Evolutionary conservation across 2,797 vertebrate genomes (phyloP).

Genomic region (Phaenicophaeus curvirostris): DNA sequence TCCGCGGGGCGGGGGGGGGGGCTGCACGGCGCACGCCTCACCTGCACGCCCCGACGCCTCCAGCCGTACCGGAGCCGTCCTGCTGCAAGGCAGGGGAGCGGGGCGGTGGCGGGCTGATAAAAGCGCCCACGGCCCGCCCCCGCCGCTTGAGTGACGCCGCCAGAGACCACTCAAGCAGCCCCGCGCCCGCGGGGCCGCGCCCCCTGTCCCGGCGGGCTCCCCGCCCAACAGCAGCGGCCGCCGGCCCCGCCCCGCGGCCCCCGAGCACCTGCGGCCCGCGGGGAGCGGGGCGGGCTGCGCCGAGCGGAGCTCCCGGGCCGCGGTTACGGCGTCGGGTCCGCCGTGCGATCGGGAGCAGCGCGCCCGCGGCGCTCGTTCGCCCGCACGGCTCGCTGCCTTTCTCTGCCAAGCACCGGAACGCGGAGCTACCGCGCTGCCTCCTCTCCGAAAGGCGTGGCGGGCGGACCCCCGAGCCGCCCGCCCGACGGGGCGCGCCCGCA

Average conservation of each 20-base stretch:
- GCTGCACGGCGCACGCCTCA: neutral
- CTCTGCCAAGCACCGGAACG: neutral
- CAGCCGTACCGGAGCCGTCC: fast-evolving
- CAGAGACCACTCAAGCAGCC: constrained; percentile 4
- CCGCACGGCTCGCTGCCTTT: too few species aligned
- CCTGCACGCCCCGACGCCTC: fast-evolving
- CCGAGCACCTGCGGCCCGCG: neutral
- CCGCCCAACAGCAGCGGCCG: neutral
- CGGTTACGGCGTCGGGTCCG: too few species aligned
- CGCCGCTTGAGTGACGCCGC: constrained; percentile 17
- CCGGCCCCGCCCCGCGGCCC: neutral
- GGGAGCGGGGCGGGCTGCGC: fast-evolving
- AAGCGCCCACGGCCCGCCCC: neutral
- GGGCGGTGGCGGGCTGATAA: neutral
- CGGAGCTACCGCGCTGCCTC: neutral
- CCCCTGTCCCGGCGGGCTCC: neutral
- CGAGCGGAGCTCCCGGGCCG: fast-evolving
- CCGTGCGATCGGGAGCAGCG: neutral
- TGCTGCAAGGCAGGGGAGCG: fast-evolving
- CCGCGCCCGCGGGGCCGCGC: neutral
- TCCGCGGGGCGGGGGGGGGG: too few species aligned
- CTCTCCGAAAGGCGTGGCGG: neutral
- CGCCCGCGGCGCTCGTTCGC: neutral
- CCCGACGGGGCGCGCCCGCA: neutral
- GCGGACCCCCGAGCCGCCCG: neutral